A percentile compares a stretch with the other conserved stretches of the same genome.
These are phyloP conservation scores for Epizoanthus illoricatus DNA, from an alignment of 92 coral and sea anemone species.

Conservation along the genomic window DNA sequence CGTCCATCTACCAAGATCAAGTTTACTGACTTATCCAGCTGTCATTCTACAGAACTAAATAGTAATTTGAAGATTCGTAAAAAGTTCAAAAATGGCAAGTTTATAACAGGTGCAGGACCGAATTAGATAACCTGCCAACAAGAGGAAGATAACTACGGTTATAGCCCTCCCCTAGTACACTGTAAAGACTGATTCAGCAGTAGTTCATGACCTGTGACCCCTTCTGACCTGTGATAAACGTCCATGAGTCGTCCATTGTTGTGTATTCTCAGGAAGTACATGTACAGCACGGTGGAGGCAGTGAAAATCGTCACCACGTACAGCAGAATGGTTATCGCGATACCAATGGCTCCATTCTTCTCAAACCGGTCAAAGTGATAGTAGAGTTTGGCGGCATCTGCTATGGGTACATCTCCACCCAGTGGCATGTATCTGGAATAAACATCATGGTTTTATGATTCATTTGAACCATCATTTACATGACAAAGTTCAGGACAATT, in stretches of 20 bases:
- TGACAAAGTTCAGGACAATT: too few species aligned
- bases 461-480: neutral
- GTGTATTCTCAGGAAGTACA: conserved; percentile 93
- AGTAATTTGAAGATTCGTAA: too few species aligned
- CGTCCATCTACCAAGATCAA: too few species aligned
- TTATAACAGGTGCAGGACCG: too few species aligned
- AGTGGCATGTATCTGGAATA: conserved; percentile 62
- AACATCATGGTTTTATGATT: neutral
- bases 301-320: conserved; percentile 92
- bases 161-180: too few species aligned
- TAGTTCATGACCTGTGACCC: neutral
- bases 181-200: too few species aligned
- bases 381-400: conserved; percentile 97
- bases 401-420: conserved; percentile 90
- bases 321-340: conserved; percentile 82
- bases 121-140: too few species aligned
- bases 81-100: too few species aligned
- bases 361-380: conserved; percentile 98
- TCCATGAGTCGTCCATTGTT: conserved; percentile 96
- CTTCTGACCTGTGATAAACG: conserved; percentile 71
- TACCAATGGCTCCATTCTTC: conserved; percentile 95
- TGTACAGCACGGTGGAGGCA: conserved; percentile 85
- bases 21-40: too few species aligned
- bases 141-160: too few species aligned
- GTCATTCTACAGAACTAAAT: too few species aligned